Percentiles rank a stretch among this genome's conserved stretches.
phyloP scores from a whole-genome alignment of 1,140 invertebrate species.

The Colletes latitarsis region DNA sequence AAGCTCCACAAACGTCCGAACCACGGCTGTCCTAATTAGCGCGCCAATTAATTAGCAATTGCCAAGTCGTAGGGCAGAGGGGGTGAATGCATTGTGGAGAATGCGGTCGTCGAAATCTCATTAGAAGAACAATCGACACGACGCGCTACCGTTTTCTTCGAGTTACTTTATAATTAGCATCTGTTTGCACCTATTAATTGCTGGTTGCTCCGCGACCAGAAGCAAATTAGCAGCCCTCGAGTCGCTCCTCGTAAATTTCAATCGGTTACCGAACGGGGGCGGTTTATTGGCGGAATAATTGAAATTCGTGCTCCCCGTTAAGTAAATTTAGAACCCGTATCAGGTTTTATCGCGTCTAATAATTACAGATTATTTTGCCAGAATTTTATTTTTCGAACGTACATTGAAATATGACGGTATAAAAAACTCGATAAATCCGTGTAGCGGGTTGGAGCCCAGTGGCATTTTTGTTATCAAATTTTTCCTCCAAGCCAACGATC shows the following conservation, averaged over 20 bases:
- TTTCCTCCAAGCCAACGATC: no score
- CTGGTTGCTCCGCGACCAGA: not conserved
- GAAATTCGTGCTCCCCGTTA: not conserved
- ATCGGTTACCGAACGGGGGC: not conserved
- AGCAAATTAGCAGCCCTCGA: not conserved
- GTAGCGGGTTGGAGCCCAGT: no score
- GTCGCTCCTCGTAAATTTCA: conserved; percentile 12
- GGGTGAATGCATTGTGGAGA: not conserved
- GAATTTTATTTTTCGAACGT: no score
- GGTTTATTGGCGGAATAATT: not conserved
- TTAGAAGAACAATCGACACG: conserved; percentile 60
- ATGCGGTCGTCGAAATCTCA: conserved; percentile 54
- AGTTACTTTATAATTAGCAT: conserved; percentile 57
- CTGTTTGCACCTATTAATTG: conserved; percentile 56
- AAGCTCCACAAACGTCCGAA: conserved; percentile 1
- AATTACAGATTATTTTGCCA: no score
- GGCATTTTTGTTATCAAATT: no score
- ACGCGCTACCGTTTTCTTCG: conserved; percentile 44
- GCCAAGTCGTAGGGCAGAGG: not conserved
- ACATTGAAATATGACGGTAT: no score
- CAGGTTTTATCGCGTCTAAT: no score
- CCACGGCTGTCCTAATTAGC: conserved; percentile 37
- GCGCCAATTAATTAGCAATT: conserved; percentile 48
- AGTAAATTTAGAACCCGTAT: no score
- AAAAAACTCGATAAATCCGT: no score